Percentiles rank a stretch among this genome's conserved stretches.
Evolutionary conservation across 1,140 invertebrate genomes (phyloP).

Genomic region (Proctacanthus coquilletti): DNA sequence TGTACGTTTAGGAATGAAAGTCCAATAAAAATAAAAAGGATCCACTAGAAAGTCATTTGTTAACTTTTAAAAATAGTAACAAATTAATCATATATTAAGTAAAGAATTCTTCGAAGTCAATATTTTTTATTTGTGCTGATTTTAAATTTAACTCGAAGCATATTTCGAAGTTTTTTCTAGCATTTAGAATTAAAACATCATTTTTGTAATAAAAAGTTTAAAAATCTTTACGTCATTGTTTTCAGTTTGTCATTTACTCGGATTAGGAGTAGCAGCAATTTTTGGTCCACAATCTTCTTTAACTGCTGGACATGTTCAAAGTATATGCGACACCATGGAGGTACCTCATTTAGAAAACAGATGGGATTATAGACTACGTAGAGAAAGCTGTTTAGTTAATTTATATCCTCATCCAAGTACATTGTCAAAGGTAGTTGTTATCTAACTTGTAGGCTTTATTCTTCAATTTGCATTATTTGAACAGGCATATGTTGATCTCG

Average conservation of each 20-base stretch:
- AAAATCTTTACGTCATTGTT: conserved; percentile 17
- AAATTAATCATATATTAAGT: too few relatives aligned
- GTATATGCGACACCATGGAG: conserved; percentile 91
- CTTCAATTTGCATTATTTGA: too few relatives aligned
- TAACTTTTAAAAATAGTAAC: too few relatives aligned
- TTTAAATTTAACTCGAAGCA: too few relatives aligned
- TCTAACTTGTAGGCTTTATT: not conserved
- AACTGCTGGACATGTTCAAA: conserved; percentile 83
- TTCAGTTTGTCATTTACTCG: conserved; percentile 76
- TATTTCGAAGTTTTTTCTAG: too few relatives aligned
- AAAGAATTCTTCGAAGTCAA: too few relatives aligned
- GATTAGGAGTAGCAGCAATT: conserved; percentile 78
- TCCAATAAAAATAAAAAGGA: too few relatives aligned
- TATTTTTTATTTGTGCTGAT: too few relatives aligned
- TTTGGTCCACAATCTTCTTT: conserved; percentile 85
- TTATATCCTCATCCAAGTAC: conserved; percentile 83
- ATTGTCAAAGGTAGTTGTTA: conserved; percentile 55
- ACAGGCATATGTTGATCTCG: conserved; percentile 82
- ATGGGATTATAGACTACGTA: conserved; percentile 76
- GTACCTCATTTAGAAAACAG: conserved; percentile 81
- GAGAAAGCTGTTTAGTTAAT: conserved; percentile 84
- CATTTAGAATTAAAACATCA: too few relatives aligned
- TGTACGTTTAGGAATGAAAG: too few relatives aligned
- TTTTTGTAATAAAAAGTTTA: too few relatives aligned
- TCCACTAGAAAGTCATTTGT: too few relatives aligned